Base-by-base conservation (phyloP, 2,113 vertebrate species). In the Phalacrocorax aristotelis region DNA sequence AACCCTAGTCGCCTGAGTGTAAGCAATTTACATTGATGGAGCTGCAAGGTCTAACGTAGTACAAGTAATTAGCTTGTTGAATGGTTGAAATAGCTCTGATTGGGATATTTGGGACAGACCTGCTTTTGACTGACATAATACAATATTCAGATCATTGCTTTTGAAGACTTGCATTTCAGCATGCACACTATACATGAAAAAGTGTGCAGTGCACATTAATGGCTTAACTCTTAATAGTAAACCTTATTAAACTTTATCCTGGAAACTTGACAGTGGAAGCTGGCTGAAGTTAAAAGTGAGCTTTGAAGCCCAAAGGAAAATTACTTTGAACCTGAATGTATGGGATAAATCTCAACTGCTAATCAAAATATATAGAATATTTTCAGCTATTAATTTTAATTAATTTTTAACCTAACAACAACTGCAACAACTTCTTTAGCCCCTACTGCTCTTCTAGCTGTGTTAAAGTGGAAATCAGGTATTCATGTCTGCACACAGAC, bases 261-360 rank as follows among this genome's bases (percentile, higher is more conserved):
- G 70, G 89, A 95, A 94, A 61, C 70, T 72, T 51, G 62, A 90
- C 84, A 77, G 68, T 95, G 42, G 68, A 84, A 77, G 54, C 91
- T 96, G 91, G 87, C 93, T 91, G 58, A 95, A 93, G 78, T 96
- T 96, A 62, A 95, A 95, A 95, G 95, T 38, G 51, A 91, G 29
- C 71, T 95, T 93, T 83, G 75, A 95, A 91, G 75, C 87, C 81
- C 93, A 87, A 74, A 93, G 70, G 70, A 91, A 91, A 95, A 94
- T 80, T 87, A n/a, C 87, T 95, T 95, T 94, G 93, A 91, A 93
- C 75, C 34, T 80, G 44, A 91, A 69, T 52, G 25, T 65, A 83
- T 36, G 52, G 60, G 42, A 58, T 80, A 79, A 95, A 79, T 95
- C 70, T 94, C 44, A 61, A 48, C 27, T 90, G 46, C 82, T 90